Conservation (phyloP, 2,113 vertebrate genomes). For the Gadus chalcogrammus region DNA sequence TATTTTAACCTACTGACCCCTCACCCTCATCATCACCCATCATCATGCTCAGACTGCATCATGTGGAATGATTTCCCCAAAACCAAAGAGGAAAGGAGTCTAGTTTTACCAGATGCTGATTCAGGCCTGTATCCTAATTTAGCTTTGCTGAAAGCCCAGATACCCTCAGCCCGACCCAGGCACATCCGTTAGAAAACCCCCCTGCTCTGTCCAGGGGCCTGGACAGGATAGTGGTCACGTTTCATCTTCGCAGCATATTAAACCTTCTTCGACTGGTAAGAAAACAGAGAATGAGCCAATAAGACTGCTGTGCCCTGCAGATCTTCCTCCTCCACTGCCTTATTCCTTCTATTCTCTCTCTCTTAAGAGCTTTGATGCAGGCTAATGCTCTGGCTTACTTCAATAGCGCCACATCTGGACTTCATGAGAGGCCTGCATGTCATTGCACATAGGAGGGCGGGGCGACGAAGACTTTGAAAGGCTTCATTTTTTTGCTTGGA, state of each 20-base stretch:
- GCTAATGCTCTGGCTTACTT: too few relatives aligned
- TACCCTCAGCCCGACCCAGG: constrained; percentile 49
- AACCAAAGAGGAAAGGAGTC: constrained; percentile 50
- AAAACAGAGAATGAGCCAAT: too few relatives aligned
- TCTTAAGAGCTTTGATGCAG: not conserved
- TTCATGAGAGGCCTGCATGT: not conserved
- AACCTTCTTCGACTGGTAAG: too few relatives aligned
- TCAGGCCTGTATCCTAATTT: constrained; percentile 44
- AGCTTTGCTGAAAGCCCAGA: constrained; percentile 32
- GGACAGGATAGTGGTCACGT: constrained; percentile 24
- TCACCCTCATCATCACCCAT: not conserved
- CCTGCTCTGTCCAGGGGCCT: constrained; percentile 18
- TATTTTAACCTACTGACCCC: constrained; percentile 19
- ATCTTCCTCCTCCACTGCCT: too few relatives aligned
- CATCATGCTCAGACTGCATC: not conserved
- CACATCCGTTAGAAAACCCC: constrained; percentile 52
- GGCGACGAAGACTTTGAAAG: too few relatives aligned
- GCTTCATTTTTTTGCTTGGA: too few relatives aligned
- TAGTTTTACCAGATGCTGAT: constrained; percentile 58
- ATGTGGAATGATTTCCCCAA: constrained; percentile 26
- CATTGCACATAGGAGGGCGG: not conserved
- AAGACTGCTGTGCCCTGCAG: too few relatives aligned
- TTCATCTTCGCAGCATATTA: constrained; percentile 6
- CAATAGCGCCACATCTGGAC: too few relatives aligned
- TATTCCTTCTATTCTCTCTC: not conserved